phyloP scores from a whole-genome alignment of 2,113 vertebrate genomes.

The Cheilinus undulatus region DNA sequence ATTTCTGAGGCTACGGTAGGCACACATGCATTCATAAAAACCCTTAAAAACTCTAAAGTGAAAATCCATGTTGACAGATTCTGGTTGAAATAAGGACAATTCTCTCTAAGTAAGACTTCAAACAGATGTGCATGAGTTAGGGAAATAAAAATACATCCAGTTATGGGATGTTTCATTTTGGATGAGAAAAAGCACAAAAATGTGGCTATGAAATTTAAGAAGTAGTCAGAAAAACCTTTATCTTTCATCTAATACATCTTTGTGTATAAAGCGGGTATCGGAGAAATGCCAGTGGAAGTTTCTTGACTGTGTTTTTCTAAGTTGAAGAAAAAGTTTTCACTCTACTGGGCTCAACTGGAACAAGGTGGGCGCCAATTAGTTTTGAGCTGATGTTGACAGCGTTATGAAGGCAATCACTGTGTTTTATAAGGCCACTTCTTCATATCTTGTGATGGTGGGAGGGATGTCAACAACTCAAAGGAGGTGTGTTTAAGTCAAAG shows the following conservation, averaged over 20 bases:
- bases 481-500: conserved; percentile 7
- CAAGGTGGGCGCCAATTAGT: conserved; percentile 27
- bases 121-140: not conserved
- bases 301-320: not conserved
- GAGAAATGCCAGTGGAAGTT: not conserved
- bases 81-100: not conserved
- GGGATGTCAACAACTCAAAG: conserved; percentile 11
- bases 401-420: conserved; percentile 17
- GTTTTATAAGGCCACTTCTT: conserved; percentile 24
- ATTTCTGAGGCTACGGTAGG: not conserved
- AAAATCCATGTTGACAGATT: not conserved
- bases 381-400: conserved; percentile 39
- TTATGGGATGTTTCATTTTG: not conserved
- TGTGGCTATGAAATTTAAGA: not conserved
- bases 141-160: not conserved
- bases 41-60: not conserved
- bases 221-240: not conserved
- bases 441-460: not conserved
- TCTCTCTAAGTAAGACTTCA: not conserved
- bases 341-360: conserved; percentile 10
- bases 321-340: not conserved
- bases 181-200: not conserved
- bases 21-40: not conserved
- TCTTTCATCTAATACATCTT: not conserved
- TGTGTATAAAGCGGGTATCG: not conserved